Base-by-base conservation (phyloP, 1,140 invertebrate species). In the Micrasema longulum region DNA sequence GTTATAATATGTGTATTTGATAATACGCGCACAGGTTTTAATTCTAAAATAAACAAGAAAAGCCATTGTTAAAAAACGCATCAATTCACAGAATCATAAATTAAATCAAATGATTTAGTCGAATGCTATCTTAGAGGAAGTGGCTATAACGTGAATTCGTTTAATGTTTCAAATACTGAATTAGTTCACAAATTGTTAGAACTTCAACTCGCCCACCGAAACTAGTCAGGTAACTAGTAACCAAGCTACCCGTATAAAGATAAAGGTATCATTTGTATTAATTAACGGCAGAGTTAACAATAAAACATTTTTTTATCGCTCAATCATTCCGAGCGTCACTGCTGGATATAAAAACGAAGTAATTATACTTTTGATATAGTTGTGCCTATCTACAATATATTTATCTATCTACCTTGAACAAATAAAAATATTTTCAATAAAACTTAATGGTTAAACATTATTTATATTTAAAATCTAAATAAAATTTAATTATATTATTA, bases 181-280 rank as follows among this genome's bases (percentile, higher is more conserved):
- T 26, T 57, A 23, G 66, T 66, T 66, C 64, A 36, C 64, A 66
- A 16, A 50, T 48, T 47, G 50, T 47, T 50, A 20, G 64, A 26
- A 35, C 22, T 18, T 35, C 31, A 36, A 45, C 36, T 36, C 66
- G 18, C 14, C 57, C 55, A 57, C 50, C 45, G 36, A 57, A 57
- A 69, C 41, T 45, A 23, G 41, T 66, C 31, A 22, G 4, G 18
- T 36, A 35, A 16, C 5, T 45, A 11, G 18, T 36, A 35, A 16
- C 5, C 22, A 41, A n/a, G n/a, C n/a, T n/a, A n/a, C n/a, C n/a
- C n/a, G n/a, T n/a, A n/a, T n/a, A n/a, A 11, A 62, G 41, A 65
- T 65, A 48, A 43, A 48, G 16, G 22, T 38, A 64, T 10, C 5
- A 65, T 47, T 48, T 66, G 1, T 36, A 18, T 53, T 68, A 68